Base-by-base conservation (phyloP, 2,888 invertebrate genomes). In the Oscheius sp. region DNA sequence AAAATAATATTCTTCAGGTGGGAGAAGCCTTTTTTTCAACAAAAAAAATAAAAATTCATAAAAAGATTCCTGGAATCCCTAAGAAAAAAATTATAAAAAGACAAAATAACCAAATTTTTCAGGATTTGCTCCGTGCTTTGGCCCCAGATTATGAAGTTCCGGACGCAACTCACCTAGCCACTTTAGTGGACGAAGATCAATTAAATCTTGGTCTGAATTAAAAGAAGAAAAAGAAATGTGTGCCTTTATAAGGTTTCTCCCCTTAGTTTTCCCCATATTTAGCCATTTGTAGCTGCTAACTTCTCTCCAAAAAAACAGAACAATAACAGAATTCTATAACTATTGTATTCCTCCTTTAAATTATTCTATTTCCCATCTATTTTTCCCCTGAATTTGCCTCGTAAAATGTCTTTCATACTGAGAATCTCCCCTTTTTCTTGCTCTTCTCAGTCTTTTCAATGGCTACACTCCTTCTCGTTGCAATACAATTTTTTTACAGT, bases 81-180 rank as follows among this genome's bases (percentile, higher is more conserved):
- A 23, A 43, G 13, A 45, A 35, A 21, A n/a, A n/a, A n/a, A n/a
- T n/a, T n/a, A n/a, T n/a, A n/a, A n/a, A n/a, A n/a, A n/a, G n/a
- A n/a, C n/a, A n/a, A n/a, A n/a, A n/a, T n/a, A n/a, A n/a, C n/a
- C n/a, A n/a, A n/a, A n/a, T n/a, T n/a, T 76, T 78, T 18, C 59
- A 78, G 76, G 82, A 82, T 1, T 74, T 82, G 43, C 75, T 83
- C 0, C 81, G 79, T 25, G 70, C 74, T 13, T 71, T 83, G 53
- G 79, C 82, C 41, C 83, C 83, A 21, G 83, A 83, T 21, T 83
- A 83, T 73, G 83, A 83, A 49, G 70, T 83, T 25, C 81, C 81
- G 7, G 80, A 79, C 45, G 72, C 72, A 1, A 73, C 72, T 0
- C 61, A 71, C 25, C 70, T 83, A 13, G 76, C 79, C 12, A 41